phyloP scores from a whole-genome alignment of 1,140 invertebrate species.

The Cryptotermes secundus region DNA sequence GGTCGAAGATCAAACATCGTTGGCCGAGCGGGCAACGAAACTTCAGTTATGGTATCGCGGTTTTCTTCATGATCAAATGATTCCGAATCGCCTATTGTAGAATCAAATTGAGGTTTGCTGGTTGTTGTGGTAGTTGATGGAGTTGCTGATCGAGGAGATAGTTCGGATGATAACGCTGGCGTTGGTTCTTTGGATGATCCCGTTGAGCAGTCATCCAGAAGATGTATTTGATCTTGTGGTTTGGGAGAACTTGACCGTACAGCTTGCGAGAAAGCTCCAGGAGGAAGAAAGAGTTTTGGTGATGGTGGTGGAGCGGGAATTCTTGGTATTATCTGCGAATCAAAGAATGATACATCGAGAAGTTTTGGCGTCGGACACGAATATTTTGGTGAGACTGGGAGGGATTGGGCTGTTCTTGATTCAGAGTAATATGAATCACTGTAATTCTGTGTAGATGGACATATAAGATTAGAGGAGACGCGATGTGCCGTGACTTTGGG shows the following conservation, averaged over 20 bases:
- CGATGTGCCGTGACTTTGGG: neutral
- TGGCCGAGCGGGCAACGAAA: conserved; percentile 25
- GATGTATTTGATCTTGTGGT: neutral
- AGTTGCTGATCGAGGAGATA: neutral
- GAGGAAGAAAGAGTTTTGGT: conserved; percentile 20
- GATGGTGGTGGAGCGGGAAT: conserved; percentile 33
- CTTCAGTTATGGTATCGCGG: conserved; percentile 32
- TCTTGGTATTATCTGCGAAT: conserved; percentile 26
- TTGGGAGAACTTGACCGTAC: too few species aligned
- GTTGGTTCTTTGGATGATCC: conserved; percentile 17
- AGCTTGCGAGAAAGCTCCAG: neutral
- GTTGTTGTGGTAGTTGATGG: neutral
- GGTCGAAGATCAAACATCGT: conserved; percentile 21
- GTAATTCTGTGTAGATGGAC: neutral
- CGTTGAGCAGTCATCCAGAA: neutral
- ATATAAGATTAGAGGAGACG: neutral
- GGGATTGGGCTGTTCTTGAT: neutral
- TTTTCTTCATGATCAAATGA: conserved; percentile 35
- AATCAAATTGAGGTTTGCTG: neutral
- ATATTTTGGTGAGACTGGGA: neutral
- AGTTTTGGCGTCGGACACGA: neutral
- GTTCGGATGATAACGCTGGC: conserved; percentile 4
- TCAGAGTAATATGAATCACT: neutral
- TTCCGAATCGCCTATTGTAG: neutral
- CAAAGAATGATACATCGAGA: neutral